Evolutionary conservation across 53 echinoderm and acorn worm species (phyloP).

Genomic region (Glandiceps talaboti): DNA sequence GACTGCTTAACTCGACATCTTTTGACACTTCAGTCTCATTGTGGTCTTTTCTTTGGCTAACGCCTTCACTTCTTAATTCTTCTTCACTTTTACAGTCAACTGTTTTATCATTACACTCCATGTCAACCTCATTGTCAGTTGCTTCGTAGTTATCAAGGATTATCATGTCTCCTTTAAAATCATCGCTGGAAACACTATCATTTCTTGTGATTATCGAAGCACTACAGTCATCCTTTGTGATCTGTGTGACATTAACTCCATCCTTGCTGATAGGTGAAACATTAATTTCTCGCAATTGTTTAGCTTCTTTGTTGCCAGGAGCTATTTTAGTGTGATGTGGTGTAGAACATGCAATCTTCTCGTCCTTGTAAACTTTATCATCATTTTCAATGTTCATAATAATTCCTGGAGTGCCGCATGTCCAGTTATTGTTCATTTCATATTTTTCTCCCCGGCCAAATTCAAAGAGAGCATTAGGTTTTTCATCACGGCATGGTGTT

Average conservation of each 20-base stretch:
- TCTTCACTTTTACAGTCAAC: too few species aligned
- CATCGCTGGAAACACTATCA: background rate
- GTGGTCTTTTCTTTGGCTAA: too few species aligned
- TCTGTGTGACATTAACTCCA: background rate
- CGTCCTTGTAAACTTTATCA: too few species aligned
- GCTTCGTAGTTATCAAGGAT: background rate
- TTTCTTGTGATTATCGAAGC: background rate
- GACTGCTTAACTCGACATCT: too few species aligned
- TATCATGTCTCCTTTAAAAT: background rate
- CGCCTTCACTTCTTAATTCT: too few species aligned
- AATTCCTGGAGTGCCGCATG: background rate
- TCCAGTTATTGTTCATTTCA: background rate
- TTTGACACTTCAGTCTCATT: too few species aligned
- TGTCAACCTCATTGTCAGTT: background rate
- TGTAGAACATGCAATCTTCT: too few species aligned
- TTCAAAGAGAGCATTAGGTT: background rate
- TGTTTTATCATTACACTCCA: too few species aligned
- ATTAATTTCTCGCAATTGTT: background rate
- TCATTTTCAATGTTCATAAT: too few species aligned
- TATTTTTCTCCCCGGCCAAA: background rate
- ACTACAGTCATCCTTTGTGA: too few species aligned
- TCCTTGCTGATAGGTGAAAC: background rate
- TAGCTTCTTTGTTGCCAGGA: background rate
- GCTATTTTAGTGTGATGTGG: too few species aligned
- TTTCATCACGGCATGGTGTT: background rate